These are phyloP conservation scores for Platyscapa corneri DNA, from an alignment of 1,140 invertebrate genomes.

Conservation along the genomic window DNA sequence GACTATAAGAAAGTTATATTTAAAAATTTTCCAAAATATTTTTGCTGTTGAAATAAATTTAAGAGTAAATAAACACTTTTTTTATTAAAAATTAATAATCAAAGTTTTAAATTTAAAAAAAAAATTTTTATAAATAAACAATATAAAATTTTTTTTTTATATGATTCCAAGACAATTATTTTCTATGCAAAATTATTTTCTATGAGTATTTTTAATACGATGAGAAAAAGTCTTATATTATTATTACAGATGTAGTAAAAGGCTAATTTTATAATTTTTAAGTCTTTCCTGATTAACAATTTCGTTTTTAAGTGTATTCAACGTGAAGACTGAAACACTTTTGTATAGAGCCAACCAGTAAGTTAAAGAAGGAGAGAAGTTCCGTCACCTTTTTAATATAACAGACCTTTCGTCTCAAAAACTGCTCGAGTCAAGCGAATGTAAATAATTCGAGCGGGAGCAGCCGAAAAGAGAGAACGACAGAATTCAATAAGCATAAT, in stretches of 20 bases:
- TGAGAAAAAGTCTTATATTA: background rate
- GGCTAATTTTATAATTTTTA: background rate
- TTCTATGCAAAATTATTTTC: too few relatives aligned
- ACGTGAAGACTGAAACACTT: background rate
- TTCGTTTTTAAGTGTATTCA: background rate
- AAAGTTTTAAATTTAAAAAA: too few relatives aligned
- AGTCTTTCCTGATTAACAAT: background rate
- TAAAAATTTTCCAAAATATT: background rate
- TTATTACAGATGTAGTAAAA: background rate
- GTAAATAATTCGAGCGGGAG: background rate
- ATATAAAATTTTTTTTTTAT: too few relatives aligned
- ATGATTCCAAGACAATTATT: too few relatives aligned
- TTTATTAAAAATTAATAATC: too few relatives aligned
- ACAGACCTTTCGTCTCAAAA: background rate
- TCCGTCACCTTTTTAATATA: background rate
- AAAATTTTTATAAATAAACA: too few relatives aligned
- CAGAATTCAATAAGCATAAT: background rate
- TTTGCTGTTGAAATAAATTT: too few relatives aligned
- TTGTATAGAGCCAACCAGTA: background rate
- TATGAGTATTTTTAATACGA: too few relatives aligned
- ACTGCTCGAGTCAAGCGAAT: slow-evolving; percentile 21
- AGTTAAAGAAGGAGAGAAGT: background rate
- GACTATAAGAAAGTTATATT: background rate
- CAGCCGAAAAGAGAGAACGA: slow-evolving; percentile 32
- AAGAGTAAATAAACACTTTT: too few relatives aligned